These are phyloP conservation scores for Amphiprion percula DNA, from an alignment of 2,113 vertebrate genomes.

Conservation along the genomic window DNA sequence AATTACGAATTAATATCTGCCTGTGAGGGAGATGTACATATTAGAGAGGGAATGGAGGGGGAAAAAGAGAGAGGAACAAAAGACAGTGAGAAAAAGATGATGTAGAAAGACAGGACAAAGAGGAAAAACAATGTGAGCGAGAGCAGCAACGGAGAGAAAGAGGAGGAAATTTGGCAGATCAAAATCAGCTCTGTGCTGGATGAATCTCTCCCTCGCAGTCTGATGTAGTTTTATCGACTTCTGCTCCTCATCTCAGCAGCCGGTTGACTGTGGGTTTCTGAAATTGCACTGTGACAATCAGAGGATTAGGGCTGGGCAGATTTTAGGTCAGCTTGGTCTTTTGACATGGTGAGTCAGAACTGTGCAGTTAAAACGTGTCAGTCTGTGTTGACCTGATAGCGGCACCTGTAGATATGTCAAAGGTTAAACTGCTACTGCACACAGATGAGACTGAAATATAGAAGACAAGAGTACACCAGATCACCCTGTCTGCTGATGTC, in stretches of 20 bases:
- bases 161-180: not conserved
- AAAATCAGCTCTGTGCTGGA: conserved; percentile 13
- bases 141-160: not conserved
- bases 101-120: not conserved
- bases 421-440: not conserved
- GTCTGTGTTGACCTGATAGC: not conserved
- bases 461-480: not conserved
- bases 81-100: not conserved
- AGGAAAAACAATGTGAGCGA: not conserved
- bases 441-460: not conserved
- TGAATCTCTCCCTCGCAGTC: not conserved
- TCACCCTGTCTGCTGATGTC: not conserved
- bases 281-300: conserved; percentile 10
- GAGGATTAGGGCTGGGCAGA: not conserved
- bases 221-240: conserved; percentile 6
- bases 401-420: not conserved
- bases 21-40: not conserved
- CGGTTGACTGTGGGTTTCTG: not conserved
- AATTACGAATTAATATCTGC: not conserved
- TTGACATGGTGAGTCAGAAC: not conserved
- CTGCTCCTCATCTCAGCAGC: not conserved
- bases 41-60: not conserved
- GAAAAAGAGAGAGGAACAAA: not conserved
- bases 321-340: conserved; percentile 15
- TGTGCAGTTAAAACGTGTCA: not conserved